Evolutionary conservation across 2,888 invertebrate species (phyloP), one percentile per base, ranked within the genome.

Genomic region (Catocala nupta): DNA sequence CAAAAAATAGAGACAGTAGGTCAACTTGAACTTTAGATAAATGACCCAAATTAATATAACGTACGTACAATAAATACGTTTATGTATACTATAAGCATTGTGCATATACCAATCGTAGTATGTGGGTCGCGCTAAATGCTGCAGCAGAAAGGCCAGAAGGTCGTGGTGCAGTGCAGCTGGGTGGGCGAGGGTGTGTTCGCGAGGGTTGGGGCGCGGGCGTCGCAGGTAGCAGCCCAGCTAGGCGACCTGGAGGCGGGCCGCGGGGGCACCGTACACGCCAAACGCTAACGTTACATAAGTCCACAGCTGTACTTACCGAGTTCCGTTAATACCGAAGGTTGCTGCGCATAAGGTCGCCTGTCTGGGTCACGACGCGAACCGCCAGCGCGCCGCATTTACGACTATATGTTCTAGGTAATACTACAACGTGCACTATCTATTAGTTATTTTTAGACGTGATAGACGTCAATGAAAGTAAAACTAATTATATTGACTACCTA

Each of bases 261-360:
- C 25, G 57, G 68, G 64, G 50, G 59, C 49, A 65, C 65, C 77
- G 69, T 75, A 75, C 74, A 68, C 47, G 45, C 50, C 13, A 48
- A 16, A 47, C 74, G 73, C 73, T 68, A 71, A 64, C 64, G 71
- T 85, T 85, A 86, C 81, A 78, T 86, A 86, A 86, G 74, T 64
- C 71, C 68, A 70, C 75, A 70, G 68, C 71, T 66, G 65, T 81
- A 81, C 80, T 81, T 80, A 78, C 82, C 78, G 74, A 83, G 84
- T 88, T 89, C 89, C 86, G 87, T 87, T 86, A 84, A 87, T 83
- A 82, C 83, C 84, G 88, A 92, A 92, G 91, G 91, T 89, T 90
- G 88, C 81, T 85, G 82, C 85, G 86, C 83, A 85, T 88, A 88
- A 90, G 89, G 90, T 90, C 89, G 87, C 63, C 75, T 66, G 85